Conservation (phyloP, 1,140 invertebrate species). For the Uloborus diversus region DNA sequence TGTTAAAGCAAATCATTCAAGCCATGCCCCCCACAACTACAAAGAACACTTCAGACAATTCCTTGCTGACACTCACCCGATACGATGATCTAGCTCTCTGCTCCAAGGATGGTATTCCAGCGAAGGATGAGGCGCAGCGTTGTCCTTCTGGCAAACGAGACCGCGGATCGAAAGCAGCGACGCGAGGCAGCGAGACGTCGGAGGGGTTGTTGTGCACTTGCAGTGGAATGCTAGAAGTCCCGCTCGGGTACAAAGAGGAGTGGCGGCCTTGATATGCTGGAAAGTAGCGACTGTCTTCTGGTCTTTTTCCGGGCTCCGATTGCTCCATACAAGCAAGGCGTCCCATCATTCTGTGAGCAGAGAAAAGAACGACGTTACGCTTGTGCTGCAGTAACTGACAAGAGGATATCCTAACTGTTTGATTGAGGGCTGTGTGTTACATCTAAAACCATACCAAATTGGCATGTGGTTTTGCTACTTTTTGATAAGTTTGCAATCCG, state of each 20-base stretch:
- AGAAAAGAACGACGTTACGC: neutral
- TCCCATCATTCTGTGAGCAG: conserved; percentile 53
- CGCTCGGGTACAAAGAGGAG: conserved; percentile 10
- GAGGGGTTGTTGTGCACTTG: no score
- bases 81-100: conserved; percentile 27
- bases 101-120: neutral
- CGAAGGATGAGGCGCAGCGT: neutral
- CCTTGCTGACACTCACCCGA: conserved; percentile 31
- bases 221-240: conserved; percentile 10
- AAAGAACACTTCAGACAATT: no score
- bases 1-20: no score
- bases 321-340: conserved; percentile 29
- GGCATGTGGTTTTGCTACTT: neutral
- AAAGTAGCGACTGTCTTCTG: neutral
- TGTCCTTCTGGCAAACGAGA: neutral
- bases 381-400: neutral
- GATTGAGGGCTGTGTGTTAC: neutral
- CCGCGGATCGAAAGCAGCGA: neutral
- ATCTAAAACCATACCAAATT: neutral
- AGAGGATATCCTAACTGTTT: neutral
- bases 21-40: no score
- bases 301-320: conserved; percentile 17
- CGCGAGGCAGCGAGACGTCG: neutral
- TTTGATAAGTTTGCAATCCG: neutral
- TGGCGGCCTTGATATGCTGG: neutral